Evolutionary conservation across 2,113 vertebrate genomes (phyloP).

Genomic region (Upupa epops): DNA sequence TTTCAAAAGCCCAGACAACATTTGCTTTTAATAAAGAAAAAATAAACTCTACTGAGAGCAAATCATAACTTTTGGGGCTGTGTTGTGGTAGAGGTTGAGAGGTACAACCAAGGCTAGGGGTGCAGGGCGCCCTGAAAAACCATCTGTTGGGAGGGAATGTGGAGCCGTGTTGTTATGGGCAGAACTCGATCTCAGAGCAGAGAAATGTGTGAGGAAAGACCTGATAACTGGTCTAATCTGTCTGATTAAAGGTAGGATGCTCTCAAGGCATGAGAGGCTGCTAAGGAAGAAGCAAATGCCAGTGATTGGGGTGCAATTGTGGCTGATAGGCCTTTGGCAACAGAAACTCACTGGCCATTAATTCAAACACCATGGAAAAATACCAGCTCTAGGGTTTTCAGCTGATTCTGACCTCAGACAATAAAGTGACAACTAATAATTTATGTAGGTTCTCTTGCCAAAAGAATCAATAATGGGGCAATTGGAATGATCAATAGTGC

Average conservation of each 20-base stretch:
- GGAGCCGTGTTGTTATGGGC: not conserved
- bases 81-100: not conserved
- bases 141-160: not conserved
- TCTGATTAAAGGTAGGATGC: not conserved
- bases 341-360: not conserved
- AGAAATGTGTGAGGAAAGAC: not conserved
- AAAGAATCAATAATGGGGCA: not conserved
- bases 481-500: not conserved
- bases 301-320: not conserved
- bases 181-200: not conserved
- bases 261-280: not conserved
- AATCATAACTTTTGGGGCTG: not conserved
- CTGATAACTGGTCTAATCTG: not conserved
- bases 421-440: not conserved
- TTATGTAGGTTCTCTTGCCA: not conserved
- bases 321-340: not conserved
- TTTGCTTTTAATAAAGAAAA: constrained; percentile 35
- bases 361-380: not conserved
- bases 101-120: not conserved
- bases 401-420: not conserved
- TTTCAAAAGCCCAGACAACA: not conserved
- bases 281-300: not conserved
- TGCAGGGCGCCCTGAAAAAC: not conserved
- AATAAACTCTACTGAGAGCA: not conserved
- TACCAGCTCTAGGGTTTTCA: not conserved